These are phyloP conservation scores for Heterodera filipjevi DNA, from an alignment of 2,888 invertebrate genomes.

Conservation along the genomic window DNA sequence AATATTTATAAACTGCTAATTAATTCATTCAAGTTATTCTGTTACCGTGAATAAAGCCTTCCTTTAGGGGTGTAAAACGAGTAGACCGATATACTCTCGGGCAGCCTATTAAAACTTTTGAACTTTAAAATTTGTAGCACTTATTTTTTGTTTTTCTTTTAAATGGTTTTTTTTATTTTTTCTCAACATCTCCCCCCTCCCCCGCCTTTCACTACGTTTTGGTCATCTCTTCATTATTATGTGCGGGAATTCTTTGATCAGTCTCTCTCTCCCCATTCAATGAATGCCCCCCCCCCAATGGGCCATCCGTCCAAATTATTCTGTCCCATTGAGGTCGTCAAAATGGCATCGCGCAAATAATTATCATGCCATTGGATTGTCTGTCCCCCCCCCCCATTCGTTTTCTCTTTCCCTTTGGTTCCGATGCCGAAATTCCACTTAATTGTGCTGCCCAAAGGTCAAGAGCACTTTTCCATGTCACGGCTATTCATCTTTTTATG, in stretches of 20 bases:
- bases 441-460: background rate
- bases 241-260: constrained; percentile 8
- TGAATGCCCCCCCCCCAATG: background rate
- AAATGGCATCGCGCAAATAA: constrained; percentile 12
- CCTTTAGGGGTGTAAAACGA: too few relatives aligned
- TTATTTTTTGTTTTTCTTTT: too few relatives aligned
- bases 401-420: background rate
- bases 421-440: constrained; percentile 1
- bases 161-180: too few relatives aligned
- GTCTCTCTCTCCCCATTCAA: background rate
- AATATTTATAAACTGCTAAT: too few relatives aligned
- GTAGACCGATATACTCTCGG: too few relatives aligned
- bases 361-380: constrained; percentile 7
- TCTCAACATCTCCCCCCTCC: background rate
- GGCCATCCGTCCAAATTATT: background rate
- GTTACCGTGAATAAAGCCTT: too few relatives aligned
- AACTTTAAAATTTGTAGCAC: too few relatives aligned
- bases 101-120: too few relatives aligned
- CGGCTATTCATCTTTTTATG: background rate
- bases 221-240: too few relatives aligned
- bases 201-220: background rate
- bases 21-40: too few relatives aligned
- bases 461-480: background rate
- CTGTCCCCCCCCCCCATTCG: background rate
- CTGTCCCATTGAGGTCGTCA: constrained; percentile 1